A percentile compares a stretch with the other conserved stretches of the same genome.
Evolutionary conservation across 2,113 vertebrate species (phyloP).

Genomic region (Phaethornis superciliosus): DNA sequence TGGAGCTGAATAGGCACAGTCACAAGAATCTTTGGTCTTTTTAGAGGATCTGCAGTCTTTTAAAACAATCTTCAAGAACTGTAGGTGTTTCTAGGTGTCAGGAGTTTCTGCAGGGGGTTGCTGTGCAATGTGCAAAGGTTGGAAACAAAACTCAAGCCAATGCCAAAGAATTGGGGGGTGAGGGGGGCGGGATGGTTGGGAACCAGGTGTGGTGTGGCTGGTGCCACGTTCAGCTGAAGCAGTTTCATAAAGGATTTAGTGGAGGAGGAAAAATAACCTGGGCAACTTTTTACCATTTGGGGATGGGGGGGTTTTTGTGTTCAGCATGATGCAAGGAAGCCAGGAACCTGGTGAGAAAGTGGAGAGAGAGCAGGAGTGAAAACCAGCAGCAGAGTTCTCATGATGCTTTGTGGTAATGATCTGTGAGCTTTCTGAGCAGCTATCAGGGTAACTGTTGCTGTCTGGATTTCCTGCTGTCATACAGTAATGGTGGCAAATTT

Average conservation of each 20-base stretch:
- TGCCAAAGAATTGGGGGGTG: not conserved
- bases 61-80: not conserved
- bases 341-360: not conserved
- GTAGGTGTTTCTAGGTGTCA: not conserved
- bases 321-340: fast-evolving
- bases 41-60: not conserved
- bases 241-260: not conserved
- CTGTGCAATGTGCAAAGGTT: not conserved
- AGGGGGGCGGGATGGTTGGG: fast-evolving
- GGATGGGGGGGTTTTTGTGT: not conserved
- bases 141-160: not conserved
- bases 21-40: not conserved
- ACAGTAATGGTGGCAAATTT: not conserved
- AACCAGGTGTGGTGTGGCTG: fast-evolving
- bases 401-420: not conserved
- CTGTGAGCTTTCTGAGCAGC: not conserved
- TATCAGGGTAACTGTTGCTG: not conserved
- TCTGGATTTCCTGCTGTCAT: not conserved
- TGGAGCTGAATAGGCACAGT: fast-evolving
- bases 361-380: not conserved
- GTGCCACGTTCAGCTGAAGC: fast-evolving
- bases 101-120: not conserved
- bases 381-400: not conserved
- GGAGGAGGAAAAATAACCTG: fast-evolving
- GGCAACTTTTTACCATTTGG: not conserved